Evolutionary conservation across 2,797 vertebrate genomes (phyloP).

Genomic region (Chiloscyllium punctatum): DNA sequence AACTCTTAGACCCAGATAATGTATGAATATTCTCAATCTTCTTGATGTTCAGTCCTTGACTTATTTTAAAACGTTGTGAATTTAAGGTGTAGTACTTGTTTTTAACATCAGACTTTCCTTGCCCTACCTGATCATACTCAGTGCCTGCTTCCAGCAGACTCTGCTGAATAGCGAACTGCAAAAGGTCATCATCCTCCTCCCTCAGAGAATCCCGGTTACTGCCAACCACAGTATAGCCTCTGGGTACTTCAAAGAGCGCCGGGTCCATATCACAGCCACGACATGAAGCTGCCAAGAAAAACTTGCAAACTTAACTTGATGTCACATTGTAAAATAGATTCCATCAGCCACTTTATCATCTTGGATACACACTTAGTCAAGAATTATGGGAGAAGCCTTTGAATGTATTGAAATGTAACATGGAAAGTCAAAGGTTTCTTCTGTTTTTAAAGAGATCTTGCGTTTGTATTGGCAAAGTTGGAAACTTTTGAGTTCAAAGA

Average conservation of each 20-base stretch:
- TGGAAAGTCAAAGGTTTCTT: not conserved
- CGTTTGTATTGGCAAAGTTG: too few relatives aligned
- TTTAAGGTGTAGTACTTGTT: not conserved
- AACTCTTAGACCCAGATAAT: not conserved
- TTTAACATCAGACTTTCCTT: fast-evolving
- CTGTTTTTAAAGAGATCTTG: not conserved
- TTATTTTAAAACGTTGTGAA: not conserved
- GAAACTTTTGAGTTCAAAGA: not conserved
- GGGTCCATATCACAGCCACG: constrained; percentile 81
- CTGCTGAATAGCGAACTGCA: constrained; percentile 96
- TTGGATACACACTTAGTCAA: not conserved
- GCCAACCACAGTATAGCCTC: constrained; percentile 86
- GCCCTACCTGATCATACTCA: constrained; percentile 84
- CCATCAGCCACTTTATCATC: not conserved
- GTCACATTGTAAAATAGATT: not conserved
- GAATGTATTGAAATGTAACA: not conserved
- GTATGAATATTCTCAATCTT: not conserved
- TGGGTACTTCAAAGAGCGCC: constrained; percentile 79
- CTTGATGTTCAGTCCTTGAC: not conserved
- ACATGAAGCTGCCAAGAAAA: constrained; percentile 67
- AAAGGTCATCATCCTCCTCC: constrained; percentile 83
- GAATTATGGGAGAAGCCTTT: not conserved
- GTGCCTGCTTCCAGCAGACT: constrained; percentile 90
- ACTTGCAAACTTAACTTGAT: not conserved
- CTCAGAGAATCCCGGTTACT: constrained; percentile 77